A percentile compares a stretch with the other conserved stretches of the same genome.
These are phyloP conservation scores for Noctilio leporinus DNA, from an alignment of 2,113 vertebrate species.

Conservation along the genomic window DNA sequence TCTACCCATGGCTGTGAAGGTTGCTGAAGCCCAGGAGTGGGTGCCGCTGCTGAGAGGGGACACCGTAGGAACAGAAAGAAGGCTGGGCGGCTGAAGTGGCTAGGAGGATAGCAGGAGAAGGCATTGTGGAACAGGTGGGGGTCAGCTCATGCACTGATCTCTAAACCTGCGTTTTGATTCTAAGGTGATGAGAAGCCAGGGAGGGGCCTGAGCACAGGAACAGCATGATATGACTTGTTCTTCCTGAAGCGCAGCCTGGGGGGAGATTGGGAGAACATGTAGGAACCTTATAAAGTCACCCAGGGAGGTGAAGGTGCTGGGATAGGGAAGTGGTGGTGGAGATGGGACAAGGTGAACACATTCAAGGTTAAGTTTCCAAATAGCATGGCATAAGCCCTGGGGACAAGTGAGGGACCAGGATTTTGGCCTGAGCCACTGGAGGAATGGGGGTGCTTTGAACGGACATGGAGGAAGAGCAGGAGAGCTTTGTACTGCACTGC, in stretches of 20 bases:
- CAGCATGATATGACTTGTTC: background rate
- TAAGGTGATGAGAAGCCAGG: background rate
- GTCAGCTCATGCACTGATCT: background rate
- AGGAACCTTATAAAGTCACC: background rate
- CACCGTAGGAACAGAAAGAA: background rate
- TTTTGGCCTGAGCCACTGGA: background rate
- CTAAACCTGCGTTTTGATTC: background rate
- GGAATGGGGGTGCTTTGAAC: accelerated
- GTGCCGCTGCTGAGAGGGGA: background rate
- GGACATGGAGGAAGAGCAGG: accelerated
- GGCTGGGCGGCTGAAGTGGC: accelerated
- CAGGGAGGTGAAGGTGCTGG: accelerated
- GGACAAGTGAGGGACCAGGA: background rate
- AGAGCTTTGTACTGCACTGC: no score
- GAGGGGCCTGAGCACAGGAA: no score
- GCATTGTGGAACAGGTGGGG: background rate
- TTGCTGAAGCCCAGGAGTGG: background rate
- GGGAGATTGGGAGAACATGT: background rate
- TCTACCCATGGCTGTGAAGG: background rate
- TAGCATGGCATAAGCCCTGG: accelerated
- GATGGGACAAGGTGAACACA: accelerated
- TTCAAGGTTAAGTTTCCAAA: background rate
- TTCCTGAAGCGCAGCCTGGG: no score
- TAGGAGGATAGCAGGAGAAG: background rate
- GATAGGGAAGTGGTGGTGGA: background rate